Evolutionary conservation across 2,888 invertebrate species (phyloP).

Genomic region (Epistrophe grossulariae): DNA sequence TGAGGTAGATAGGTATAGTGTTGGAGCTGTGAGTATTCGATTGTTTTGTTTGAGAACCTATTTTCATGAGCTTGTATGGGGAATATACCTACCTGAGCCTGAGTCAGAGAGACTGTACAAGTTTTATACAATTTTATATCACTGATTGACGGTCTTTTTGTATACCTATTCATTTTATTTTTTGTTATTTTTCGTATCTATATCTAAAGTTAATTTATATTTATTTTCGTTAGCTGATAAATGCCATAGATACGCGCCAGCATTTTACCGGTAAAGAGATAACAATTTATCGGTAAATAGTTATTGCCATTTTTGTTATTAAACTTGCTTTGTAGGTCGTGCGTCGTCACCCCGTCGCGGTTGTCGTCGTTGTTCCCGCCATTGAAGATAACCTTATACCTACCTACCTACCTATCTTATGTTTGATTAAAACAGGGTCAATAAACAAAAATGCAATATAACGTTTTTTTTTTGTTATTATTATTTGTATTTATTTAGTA

Average conservation of each 20-base stretch:
- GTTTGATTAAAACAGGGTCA: constrained; percentile 3
- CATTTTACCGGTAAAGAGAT: constrained; percentile 44
- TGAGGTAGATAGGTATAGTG: not conserved
- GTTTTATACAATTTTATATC: constrained; percentile 19
- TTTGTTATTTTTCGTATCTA: constrained; percentile 16
- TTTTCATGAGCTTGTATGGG: constrained; percentile 17
- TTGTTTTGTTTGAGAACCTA: constrained; percentile 23
- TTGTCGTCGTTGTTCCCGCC: not conserved
- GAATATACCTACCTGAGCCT: not conserved
- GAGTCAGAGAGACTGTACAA: constrained; percentile 44
- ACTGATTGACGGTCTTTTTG: constrained; percentile 23
- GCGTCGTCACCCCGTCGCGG: not conserved
- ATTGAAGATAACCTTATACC: not conserved
- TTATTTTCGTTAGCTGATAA: constrained; percentile 52
- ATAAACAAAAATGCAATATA: constrained; percentile 32
- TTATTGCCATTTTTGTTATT: constrained; percentile 12
- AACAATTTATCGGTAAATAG: constrained; percentile 59
- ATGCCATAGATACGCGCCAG: constrained; percentile 55
- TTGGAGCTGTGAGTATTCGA: constrained; percentile 6
- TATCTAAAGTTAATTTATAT: constrained; percentile 42
- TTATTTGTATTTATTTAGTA: constrained; percentile 31
- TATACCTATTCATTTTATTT: constrained; percentile 2
- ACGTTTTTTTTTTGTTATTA: not conserved
- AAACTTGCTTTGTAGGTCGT: constrained; percentile 14
- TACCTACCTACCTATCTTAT: not conserved